Base-by-base conservation (phyloP, 2,888 invertebrate species). In the Synergus umbraculus region DNA sequence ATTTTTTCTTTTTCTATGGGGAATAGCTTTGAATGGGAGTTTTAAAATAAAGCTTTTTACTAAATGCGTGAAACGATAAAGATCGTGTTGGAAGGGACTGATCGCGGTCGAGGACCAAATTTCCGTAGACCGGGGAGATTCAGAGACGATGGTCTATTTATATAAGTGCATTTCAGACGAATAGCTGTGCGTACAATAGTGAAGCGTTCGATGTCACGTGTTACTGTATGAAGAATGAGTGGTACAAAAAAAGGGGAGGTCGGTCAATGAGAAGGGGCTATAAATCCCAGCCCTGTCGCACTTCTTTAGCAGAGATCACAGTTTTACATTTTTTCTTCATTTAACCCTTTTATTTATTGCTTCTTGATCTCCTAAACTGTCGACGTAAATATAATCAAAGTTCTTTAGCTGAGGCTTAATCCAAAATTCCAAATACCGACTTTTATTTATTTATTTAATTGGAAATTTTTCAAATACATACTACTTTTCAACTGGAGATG, bases 241-340 rank as follows among this genome's bases (percentile, higher is more conserved):
- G 43, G 69, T 58, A 81, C 18, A n/a, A 76, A 41, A 76, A 60
- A 78, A 13, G 13, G 66, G 65, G 65, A 58, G 46, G 67, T 41
- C 63, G 76, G 76, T 76, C 44, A 69, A 78, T 76, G 63, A 78
- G 80, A 78, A 78, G 78, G 64, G 67, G 63, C 83, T 86, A 87
- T 87, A 87, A 87, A 87, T 87, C 87, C 87, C 88, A 78, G 84
- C 79, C 80, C 82, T 83, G 82, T 85, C 82, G 79, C 83, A 78
- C 77, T 81, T 78, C 76, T 78, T 66, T 80, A 80, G 84, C 87
- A 86, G 88, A 88, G 85, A 88, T 88, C 88, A 87, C 85, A 81
- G 78, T 44, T 67, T 44, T 64, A n/a, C n/a, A 37, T 65, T 4
- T 69, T 37, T 29, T 73, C 29, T 49, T 54, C 49, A 37, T 54